Evolutionary conservation across 2,888 invertebrate species (phyloP), one percentile per base, ranked within the genome.

Genomic region (Acholoe squamosa): DNA sequence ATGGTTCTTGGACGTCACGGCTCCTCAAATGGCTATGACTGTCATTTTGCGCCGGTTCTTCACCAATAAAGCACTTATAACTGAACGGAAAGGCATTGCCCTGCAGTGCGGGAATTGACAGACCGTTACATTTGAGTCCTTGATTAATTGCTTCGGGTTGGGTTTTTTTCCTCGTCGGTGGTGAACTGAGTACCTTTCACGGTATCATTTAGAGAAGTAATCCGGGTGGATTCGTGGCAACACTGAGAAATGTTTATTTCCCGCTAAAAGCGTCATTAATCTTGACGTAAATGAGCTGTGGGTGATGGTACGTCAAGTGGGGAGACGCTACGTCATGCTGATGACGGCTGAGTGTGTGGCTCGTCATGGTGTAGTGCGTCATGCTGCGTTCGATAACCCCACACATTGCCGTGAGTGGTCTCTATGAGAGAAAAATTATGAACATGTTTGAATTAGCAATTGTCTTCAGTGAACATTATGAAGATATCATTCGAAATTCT

Each of bases 231-330:
- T 33, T 80, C 34, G 34, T 80, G 80, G 80, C 31, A 80, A 43
- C 80, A 80, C 14, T 43, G 43, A 34, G 22, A 80, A 80, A 80
- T n/a, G 80, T 34, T 80, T 43, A 43, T 43, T 80, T 80, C 34
- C 19, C 19, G 80, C 80, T 80, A 80, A 80, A 80, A 80, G 80
- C 80, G 14, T 80, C 80, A 80, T 80, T 80, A 34, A 80, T 80
- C 80, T 80, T 25, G 43, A 76, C 31, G 76, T 25, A 14, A 80
- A n/a, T 43, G 80, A 43, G 43, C 43, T 61, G 22, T 61, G 61
- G 19, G 22, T 12, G 61, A 61, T 19, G 43, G 5, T 43, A 43
- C 43, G 43, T 43, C 43, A 43, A n/a, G n/a, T n/a, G n/a, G n/a
- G n/a, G 22, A 61, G 61, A 61, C 61, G 43, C 43, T 43, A 43